Evolutionary conservation across 2,888 invertebrate genomes (phyloP), one percentile per base, ranked within the genome.

Genomic region (Apamea monoglypha): DNA sequence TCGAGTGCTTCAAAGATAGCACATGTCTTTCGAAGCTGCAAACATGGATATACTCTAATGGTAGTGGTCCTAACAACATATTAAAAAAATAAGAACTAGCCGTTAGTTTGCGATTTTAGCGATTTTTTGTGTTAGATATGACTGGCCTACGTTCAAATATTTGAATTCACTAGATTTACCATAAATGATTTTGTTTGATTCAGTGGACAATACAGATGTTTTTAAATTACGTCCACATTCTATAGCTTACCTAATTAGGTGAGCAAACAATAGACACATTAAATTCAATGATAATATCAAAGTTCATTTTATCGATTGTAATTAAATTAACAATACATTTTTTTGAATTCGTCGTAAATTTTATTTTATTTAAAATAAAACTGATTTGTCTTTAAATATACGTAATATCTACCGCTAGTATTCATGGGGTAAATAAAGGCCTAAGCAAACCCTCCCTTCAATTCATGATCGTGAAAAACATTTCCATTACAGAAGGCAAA

Each of bases 201-300:
- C 29, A 56, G 16, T 36, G 12, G 16, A 66, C 68, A 80, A 63
- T 73, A 63, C 32, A 64, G 25, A 74, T 86, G 40, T 86, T 83
- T 86, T 64, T 32, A 25, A 82, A 71, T 76, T 36, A 66, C 68
- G 64, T 78, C 50, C 32, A 75, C 16, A 75, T 63, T 47, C 14
- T 77, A 61, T 32, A 44, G 29, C 59, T 64, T 50, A 68, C 64
- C 29, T 73, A 72, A 80, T 64, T 75, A 78, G 70, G 70, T 71
- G 71, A 59, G n/a, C 56, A 78, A 86, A 85, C 87, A 87, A 87
- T 87, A 63, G 56, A 47, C 66, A 76, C 74, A 71, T 79, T 61
- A 74, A 74, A 83, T 74, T 76, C 56, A 79, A 64, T 74, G 50
- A 76, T 53, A 50, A 53, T 70, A 69, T 85, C 64, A 63, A 85